Conservation (phyloP, 2,888 invertebrate genomes). For the Drosophila diplacantha region DNA sequence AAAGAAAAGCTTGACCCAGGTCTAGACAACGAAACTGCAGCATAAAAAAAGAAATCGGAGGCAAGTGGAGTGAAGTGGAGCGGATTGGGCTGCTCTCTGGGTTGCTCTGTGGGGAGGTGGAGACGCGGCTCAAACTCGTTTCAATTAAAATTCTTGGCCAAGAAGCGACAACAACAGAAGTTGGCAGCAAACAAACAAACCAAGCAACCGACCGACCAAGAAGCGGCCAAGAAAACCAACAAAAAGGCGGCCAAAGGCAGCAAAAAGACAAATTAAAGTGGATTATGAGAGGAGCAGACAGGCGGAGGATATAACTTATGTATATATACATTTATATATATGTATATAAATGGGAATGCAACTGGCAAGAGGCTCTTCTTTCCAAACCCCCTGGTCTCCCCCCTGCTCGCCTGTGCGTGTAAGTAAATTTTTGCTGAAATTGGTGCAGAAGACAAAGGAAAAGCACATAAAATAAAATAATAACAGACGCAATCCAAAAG, state of each 20-base stretch:
- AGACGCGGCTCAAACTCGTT: slow-evolving; percentile 61
- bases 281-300: slow-evolving; percentile 56
- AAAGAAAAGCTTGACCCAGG: slow-evolving; percentile 59
- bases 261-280: slow-evolving; percentile 70
- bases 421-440: slow-evolving; percentile 71
- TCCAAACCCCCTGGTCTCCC: neutral
- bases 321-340: slow-evolving; percentile 13
- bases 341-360: slow-evolving; percentile 34
- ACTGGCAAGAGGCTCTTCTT: slow-evolving; percentile 29
- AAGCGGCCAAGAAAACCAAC: slow-evolving; percentile 29
- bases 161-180: slow-evolving; percentile 48
- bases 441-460: slow-evolving; percentile 71
- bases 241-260: slow-evolving; percentile 48
- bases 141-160: slow-evolving; percentile 72
- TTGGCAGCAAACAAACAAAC: slow-evolving; percentile 42
- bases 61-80: slow-evolving; percentile 25
- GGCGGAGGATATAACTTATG: slow-evolving; percentile 24
- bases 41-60: slow-evolving; percentile 10
- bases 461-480: slow-evolving; percentile 67
- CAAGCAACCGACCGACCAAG: slow-evolving; percentile 21
- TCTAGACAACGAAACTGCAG: slow-evolving; percentile 43
- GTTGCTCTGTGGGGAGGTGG: slow-evolving; percentile 6
- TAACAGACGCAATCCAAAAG: slow-evolving; percentile 66
- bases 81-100: slow-evolving; percentile 20
- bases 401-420: slow-evolving; percentile 56